Conservation (phyloP, 2,113 vertebrate species). For the Geothlypis trichas region DNA sequence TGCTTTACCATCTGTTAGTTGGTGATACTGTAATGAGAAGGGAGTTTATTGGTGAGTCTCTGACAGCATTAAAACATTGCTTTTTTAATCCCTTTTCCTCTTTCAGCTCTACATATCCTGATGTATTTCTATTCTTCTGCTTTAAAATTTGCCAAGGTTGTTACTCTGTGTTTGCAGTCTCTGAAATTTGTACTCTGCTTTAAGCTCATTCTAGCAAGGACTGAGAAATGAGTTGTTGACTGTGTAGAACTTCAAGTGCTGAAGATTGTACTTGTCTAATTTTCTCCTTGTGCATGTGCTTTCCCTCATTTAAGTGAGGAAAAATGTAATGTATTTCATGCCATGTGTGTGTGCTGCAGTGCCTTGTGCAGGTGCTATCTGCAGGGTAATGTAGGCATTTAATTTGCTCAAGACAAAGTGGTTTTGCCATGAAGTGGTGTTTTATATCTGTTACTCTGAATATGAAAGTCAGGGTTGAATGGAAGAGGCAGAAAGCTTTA, state of each 20-base stretch:
- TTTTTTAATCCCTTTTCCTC: neutral
- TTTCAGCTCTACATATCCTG: neutral
- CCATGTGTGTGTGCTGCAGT: neutral
- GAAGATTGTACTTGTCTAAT: neutral
- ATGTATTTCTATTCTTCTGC: neutral
- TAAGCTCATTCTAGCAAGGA: neutral
- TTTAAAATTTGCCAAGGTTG: neutral
- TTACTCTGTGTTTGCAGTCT: neutral
- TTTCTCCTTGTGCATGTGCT: neutral
- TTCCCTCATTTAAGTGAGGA: neutral
- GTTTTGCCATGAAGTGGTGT: neutral
- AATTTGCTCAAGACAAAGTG: neutral
- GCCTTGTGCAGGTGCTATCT: rapidly evolving
- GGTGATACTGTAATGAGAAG: slow-evolving; percentile 7
- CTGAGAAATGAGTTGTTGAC: neutral
- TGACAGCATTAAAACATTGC: neutral
- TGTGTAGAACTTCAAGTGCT: neutral
- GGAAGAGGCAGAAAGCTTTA: neutral
- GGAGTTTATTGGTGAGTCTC: neutral
- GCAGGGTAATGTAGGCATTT: neutral
- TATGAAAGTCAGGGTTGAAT: neutral
- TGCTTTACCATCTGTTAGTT: slow-evolving; percentile 60
- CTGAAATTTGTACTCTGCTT: neutral
- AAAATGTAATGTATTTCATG: neutral
- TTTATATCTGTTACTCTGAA: neutral